Conservation (phyloP, 1,140 invertebrate genomes). For the Gryllus bimaculatus region DNA sequence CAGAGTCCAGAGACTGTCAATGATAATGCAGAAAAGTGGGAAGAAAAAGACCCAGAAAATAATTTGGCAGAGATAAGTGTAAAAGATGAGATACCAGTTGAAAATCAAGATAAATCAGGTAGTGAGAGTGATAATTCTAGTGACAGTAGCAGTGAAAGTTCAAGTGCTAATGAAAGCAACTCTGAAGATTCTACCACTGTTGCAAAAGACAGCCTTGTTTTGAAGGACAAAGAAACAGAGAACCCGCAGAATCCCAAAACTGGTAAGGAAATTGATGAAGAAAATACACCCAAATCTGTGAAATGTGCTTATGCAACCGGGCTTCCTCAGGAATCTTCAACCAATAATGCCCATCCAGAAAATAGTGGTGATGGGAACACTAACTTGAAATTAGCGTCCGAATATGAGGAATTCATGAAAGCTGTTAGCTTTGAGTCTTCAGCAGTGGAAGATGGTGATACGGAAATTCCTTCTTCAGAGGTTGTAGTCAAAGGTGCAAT, state of each 20-base stretch:
- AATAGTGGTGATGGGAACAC: conserved; percentile 16
- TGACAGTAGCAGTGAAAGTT: not conserved
- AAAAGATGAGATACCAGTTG: not conserved
- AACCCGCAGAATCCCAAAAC: not conserved
- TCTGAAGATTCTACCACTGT: not conserved
- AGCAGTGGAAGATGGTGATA: not conserved
- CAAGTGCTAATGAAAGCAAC: not conserved
- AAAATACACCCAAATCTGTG: not conserved
- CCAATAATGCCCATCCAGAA: not conserved
- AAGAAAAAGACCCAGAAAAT: not conserved
- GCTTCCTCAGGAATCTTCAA: not conserved
- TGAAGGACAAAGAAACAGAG: not conserved
- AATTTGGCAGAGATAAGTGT: not conserved
- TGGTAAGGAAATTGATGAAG: not conserved
- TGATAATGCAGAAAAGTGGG: not conserved
- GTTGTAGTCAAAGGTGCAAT: not conserved
- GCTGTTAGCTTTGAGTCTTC: conserved; percentile 16
- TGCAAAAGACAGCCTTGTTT: not conserved
- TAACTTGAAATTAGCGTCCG: conserved; percentile 16
- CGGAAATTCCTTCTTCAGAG: not conserved
- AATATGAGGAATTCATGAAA: conserved; percentile 21
- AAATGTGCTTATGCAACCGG: not conserved
- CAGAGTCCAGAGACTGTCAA: not conserved
- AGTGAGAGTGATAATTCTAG: not conserved
- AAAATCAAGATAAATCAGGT: not conserved